phyloP scores from a whole-genome alignment of 2,113 vertebrate species.

The Saiga tatarica region DNA sequence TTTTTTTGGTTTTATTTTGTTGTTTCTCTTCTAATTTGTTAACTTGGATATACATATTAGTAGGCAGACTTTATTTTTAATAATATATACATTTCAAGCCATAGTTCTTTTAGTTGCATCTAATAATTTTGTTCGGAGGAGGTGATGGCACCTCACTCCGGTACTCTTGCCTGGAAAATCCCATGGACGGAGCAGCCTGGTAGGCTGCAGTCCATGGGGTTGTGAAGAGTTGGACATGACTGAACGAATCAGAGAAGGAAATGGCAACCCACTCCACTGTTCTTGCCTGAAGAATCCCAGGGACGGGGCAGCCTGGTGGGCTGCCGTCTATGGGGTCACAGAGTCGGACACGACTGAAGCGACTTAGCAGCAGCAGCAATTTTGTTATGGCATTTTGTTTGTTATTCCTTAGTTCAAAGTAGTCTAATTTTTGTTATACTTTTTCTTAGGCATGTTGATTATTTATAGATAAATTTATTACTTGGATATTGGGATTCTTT shows the following conservation, averaged over 20 bases:
- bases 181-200: no score
- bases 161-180: no score
- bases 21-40: neutral
- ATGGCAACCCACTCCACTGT: no score
- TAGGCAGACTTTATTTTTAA: neutral
- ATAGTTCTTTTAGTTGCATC: neutral
- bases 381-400: neutral
- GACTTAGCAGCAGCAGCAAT: no score
- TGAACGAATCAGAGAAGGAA: no score
- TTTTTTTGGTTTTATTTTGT: neutral
- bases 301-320: no score
- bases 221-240: no score
- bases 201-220: no score
- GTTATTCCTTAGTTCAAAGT: slow-evolving; percentile 24
- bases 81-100: neutral
- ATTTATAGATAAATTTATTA: slow-evolving; percentile 19
- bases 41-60: neutral
- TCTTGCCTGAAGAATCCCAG: no score
- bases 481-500: neutral
- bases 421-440: neutral
- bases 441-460: neutral
- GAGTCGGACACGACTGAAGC: no score
- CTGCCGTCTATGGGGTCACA: no score
- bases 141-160: no score
- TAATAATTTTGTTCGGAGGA: neutral